These are phyloP conservation scores for Glaucidium brasilianum DNA, from an alignment of 2,113 vertebrate genomes.

Conservation along the genomic window DNA sequence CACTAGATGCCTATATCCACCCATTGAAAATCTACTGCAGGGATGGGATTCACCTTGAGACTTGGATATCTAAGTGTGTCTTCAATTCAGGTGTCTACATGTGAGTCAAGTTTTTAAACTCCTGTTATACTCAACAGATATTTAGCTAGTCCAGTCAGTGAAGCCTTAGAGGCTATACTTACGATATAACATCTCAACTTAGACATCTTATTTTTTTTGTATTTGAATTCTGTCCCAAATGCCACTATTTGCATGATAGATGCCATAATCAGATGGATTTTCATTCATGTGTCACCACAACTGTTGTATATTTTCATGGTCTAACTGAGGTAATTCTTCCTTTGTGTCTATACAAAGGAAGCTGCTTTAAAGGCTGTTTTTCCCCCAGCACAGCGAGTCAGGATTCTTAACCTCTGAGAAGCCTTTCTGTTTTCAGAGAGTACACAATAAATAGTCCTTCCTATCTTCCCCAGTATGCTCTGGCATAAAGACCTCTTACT, in stretches of 20 bases:
- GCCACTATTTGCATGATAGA: neutral
- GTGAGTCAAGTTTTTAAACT: neutral
- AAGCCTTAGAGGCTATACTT: neutral
- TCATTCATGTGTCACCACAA: neutral
- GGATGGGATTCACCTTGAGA: neutral
- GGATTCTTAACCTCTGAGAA: neutral
- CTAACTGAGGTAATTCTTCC: neutral
- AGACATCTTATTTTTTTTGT: neutral
- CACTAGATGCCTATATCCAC: neutral
- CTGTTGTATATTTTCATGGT: neutral
- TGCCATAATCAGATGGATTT: neutral
- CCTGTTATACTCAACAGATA: neutral
- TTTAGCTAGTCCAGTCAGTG: neutral
- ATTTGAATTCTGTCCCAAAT: neutral
- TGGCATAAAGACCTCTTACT: neutral
- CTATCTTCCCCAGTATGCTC: neutral
- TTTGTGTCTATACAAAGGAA: neutral
- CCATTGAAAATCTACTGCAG: neutral
- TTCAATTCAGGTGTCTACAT: neutral
- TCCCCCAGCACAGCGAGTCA: neutral
- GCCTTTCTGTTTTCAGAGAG: neutral
- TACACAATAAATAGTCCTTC: neutral
- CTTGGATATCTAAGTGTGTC: neutral
- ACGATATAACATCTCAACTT: neutral
- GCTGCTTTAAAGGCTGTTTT: neutral